A percentile compares a stretch with the other conserved stretches of the same genome.
These are phyloP conservation scores for Protula sp. DNA, from an alignment of 2,888 invertebrate genomes.

Conservation along the genomic window DNA sequence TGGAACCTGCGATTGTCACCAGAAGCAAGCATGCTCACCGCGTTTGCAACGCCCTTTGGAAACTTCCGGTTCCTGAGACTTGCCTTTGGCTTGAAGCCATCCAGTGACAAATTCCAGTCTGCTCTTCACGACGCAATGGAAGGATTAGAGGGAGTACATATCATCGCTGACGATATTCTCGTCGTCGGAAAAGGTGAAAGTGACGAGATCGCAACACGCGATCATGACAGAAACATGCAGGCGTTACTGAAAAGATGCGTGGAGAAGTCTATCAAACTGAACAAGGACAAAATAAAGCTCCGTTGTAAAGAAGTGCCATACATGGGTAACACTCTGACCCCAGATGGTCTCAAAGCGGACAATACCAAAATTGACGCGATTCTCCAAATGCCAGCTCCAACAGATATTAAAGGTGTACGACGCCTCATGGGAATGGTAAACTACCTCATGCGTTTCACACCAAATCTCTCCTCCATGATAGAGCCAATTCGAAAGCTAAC, in stretches of 20 bases:
- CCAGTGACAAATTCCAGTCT: constrained; percentile 23
- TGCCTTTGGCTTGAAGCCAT: no score
- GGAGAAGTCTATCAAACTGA: background rate
- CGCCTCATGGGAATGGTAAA: background rate
- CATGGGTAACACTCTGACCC: background rate
- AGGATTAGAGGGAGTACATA: no score
- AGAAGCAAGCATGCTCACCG: no score
- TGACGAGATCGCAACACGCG: constrained; percentile 12
- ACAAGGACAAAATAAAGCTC: background rate
- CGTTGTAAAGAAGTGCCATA: background rate
- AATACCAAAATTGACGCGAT: background rate
- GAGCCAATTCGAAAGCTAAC: background rate
- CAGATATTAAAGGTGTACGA: background rate
- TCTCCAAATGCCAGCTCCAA: background rate
- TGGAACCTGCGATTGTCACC: no score
- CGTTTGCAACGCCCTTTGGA: no score
- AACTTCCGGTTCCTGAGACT: no score
- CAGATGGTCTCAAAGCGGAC: background rate
- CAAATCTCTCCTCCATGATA: constrained; percentile 1
- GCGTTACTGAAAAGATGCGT: background rate
- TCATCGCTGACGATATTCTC: constrained; percentile 26
- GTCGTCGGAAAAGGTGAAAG: constrained; percentile 17
- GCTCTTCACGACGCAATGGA: no score
- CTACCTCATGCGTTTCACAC: background rate
- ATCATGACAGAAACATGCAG: constrained; percentile 8